Evolutionary conservation across 2,888 invertebrate species (phyloP).

Genomic region (Apodemia zela): DNA sequence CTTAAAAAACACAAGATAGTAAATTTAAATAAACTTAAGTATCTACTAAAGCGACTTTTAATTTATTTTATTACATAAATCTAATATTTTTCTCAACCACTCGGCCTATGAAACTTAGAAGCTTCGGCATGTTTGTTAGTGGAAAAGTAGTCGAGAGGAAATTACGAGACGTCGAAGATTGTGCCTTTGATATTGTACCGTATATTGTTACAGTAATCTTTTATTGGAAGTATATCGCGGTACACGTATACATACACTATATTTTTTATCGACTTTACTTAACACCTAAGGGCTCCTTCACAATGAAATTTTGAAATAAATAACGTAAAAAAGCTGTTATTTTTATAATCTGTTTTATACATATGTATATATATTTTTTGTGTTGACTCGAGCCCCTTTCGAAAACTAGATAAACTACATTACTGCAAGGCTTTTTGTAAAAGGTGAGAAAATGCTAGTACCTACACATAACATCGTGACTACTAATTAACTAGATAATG

Average conservation of each 20-base stretch:
- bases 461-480: too few relatives aligned
- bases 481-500: too few relatives aligned
- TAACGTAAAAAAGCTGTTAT: too few relatives aligned
- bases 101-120: slow-evolving; percentile 6
- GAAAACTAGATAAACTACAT: too few relatives aligned
- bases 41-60: not conserved
- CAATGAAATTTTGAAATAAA: too few relatives aligned
- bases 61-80: not conserved
- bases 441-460: too few relatives aligned
- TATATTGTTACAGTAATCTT: slow-evolving; percentile 9
- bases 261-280: not conserved
- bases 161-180: slow-evolving; percentile 21
- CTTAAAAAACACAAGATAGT: too few relatives aligned
- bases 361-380: too few relatives aligned
- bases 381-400: too few relatives aligned
- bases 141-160: slow-evolving; percentile 15
- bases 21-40: not conserved
- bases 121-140: slow-evolving; percentile 4
- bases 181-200: slow-evolving; percentile 16
- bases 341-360: too few relatives aligned
- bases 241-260: not conserved
- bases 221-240: not conserved
- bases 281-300: not conserved
- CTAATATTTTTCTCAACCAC: not conserved
- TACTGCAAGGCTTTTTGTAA: too few relatives aligned